Base-by-base conservation (phyloP, 2,888 invertebrate genomes). In the Augiades crinisus region DNA sequence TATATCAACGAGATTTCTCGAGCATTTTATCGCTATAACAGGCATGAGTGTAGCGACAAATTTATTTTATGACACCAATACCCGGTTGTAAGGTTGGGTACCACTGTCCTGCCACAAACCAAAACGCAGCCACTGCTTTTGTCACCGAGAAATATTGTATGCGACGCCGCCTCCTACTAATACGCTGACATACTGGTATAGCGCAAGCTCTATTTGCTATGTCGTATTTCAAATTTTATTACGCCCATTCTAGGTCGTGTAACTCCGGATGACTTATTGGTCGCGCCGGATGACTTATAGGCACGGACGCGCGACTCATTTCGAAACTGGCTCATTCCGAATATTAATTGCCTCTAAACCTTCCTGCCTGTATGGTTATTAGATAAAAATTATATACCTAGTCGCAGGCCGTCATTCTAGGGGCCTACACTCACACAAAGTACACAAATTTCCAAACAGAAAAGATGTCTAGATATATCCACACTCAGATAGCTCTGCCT, bases 201-300 rank as follows among this genome's bases (percentile, higher is more conserved):
- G 14, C 4, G 27, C 40, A 3, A 41, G 41, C 36, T 50, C 49
- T 38, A 45, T 55, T 56, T 51, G 40, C 51, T 47, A 5, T 34
- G 54, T 34, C 47, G 41, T 60, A 57, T 53, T 56, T 56, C 57
- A 54, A 53, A 58, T 58, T 55, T 57, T 58, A 60, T 60, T 62
- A 51, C 59, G 38, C 54, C 47, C 47, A 27, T 49, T 47, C 40
- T 52, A 50, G 50, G 34, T 19, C 34, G 49, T 36, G 34, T 50
- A 34, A 36, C 34, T n/a, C 19, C 36, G 37, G 13, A 22, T 36
- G 49, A 50, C 34, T 50, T 43, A 49, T 41, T 22, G 19, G 41
- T 34, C 33, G 27, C 33, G 33, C 12, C 24, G 16, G 10, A 34
- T 36, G 33, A 49, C 33, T 36, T 34, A 34, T 46, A 30, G 41